A percentile compares a stretch with the other conserved stretches of the same genome.
These are phyloP conservation scores for Sitta carolinensis DNA, from an alignment of 2,797 vertebrate species.

Conservation along the genomic window DNA sequence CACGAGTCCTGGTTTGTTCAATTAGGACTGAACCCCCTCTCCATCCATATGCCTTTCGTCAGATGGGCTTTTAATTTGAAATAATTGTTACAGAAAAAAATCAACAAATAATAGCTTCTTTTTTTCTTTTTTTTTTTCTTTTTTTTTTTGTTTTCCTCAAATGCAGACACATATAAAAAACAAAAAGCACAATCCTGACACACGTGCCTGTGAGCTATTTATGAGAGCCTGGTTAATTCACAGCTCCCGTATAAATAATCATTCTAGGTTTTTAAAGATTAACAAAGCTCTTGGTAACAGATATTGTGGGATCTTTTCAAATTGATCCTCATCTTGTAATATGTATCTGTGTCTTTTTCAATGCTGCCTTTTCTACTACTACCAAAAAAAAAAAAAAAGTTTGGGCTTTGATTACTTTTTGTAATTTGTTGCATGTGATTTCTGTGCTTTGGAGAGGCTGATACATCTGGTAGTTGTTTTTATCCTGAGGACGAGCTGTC, in stretches of 20 bases:
- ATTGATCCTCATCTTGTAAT: conserved; percentile 39
- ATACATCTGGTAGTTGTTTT: background rate
- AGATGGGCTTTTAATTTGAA: conserved; percentile 73
- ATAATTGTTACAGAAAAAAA: conserved; percentile 73
- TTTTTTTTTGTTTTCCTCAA: background rate
- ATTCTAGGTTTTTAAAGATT: conserved; percentile 61
- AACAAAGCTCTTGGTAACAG: conserved; percentile 48
- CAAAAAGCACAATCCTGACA: conserved; percentile 41
- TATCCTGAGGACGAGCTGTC: background rate
- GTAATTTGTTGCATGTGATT: conserved; percentile 33
- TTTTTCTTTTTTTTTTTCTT: background rate
- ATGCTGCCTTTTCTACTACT: background rate
- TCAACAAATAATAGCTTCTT: conserved; percentile 51
- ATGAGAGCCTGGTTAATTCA: conserved; percentile 50
- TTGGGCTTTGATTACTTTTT: conserved; percentile 28
- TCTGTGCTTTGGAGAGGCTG: conserved; percentile 27
- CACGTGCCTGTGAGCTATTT: conserved; percentile 48
- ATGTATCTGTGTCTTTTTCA: conserved; percentile 36
- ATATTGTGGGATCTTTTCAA: conserved; percentile 61
- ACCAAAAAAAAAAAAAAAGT: background rate
- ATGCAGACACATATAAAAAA: conserved; percentile 22
- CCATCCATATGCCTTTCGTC: conserved; percentile 75
- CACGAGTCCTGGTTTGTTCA: conserved; percentile 78
- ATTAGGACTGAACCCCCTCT: conserved; percentile 73
- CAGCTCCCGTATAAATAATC: conserved; percentile 30